Percentiles rank a stretch among this genome's conserved stretches.
Evolutionary conservation across 1,140 invertebrate genomes (phyloP).

Genomic region (Acromyrmex charruanus): DNA sequence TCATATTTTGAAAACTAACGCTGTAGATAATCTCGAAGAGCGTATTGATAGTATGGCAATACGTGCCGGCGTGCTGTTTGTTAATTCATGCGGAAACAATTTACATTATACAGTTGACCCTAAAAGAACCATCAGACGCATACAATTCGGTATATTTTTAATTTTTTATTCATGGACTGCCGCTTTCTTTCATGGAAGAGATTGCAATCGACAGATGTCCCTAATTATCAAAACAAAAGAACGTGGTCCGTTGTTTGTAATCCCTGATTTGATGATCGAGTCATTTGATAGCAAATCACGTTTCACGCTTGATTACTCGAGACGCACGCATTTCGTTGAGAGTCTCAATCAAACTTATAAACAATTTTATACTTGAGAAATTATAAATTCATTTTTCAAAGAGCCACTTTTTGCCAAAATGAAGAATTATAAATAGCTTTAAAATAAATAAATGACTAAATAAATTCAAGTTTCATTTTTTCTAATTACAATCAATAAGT

Average conservation of each 20-base stretch:
- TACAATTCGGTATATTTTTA: background rate
- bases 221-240: slow-evolving; percentile 31
- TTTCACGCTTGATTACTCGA: slow-evolving; percentile 21
- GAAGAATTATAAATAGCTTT: background rate
- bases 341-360: slow-evolving; percentile 3
- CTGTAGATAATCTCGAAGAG: background rate
- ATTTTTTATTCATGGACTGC: background rate
- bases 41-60: background rate
- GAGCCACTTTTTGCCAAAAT: background rate
- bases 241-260: slow-evolving; percentile 23
- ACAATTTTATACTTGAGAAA: slow-evolving; percentile 3
- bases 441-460: background rate
- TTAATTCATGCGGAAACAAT: background rate
- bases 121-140: background rate
- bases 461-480: background rate
- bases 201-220: slow-evolving; percentile 27
- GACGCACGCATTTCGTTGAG: slow-evolving; percentile 26
- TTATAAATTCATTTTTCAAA: background rate
- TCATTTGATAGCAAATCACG: slow-evolving; percentile 37
- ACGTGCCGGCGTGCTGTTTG: background rate
- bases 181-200: background rate
- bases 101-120: no score
- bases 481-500: background rate
- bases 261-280: background rate
- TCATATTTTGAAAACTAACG: background rate